Evolutionary conservation across 37 sponge, comb jelly and placozoan genomes (phyloP).

Genomic region (Theonella swinhoei): DNA sequence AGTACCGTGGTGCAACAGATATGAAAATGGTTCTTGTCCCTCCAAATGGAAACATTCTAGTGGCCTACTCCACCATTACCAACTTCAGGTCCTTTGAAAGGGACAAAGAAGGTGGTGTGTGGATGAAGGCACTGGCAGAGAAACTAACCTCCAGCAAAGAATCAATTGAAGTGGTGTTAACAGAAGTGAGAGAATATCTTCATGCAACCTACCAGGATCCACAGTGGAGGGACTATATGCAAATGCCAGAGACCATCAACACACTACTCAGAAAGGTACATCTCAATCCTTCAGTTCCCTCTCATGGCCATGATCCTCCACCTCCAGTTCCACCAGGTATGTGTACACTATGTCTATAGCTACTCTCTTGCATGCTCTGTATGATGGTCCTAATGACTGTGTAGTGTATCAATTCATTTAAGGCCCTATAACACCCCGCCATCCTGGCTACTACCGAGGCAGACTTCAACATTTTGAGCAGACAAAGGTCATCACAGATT

Average conservation of each 20-base stretch:
- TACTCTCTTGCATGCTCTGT: too few relatives aligned
- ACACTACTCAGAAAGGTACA: conserved; percentile 20
- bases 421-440: background rate
- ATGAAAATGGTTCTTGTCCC: conserved; percentile 11
- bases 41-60: conserved; percentile 34
- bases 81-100: conserved; percentile 34
- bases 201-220: background rate
- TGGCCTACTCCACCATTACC: conserved; percentile 47
- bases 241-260: conserved; percentile 21
- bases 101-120: conserved; percentile 13
- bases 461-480: background rate
- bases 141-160: background rate
- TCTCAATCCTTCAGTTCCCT: background rate
- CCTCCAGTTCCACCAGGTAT: background rate
- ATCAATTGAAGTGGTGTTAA: conserved; percentile 16
- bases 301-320: background rate
- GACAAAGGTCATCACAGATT: background rate
- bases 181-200: conserved; percentile 5
- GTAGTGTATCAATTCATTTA: background rate
- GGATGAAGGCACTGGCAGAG: conserved; percentile 19
- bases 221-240: background rate
- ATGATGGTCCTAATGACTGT: too few relatives aligned
- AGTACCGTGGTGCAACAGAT: background rate
- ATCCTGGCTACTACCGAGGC: background rate
- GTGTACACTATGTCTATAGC: too few relatives aligned